These are phyloP conservation scores for Leucophora obtusa DNA, from an alignment of 2,888 invertebrate species.

Conservation along the genomic window DNA sequence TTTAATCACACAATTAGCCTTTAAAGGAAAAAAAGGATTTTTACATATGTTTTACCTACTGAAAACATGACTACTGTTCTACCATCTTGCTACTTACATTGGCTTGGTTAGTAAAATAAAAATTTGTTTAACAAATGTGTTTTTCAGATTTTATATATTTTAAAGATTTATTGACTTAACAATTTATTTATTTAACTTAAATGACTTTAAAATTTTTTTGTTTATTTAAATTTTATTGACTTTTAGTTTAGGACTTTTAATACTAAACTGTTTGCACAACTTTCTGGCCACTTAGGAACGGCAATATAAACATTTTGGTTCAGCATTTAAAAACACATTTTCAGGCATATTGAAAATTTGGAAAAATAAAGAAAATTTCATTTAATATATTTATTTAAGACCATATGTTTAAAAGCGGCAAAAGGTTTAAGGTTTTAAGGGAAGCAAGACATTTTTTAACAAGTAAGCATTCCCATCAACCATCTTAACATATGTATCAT, in stretches of 20 bases:
- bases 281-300: slow-evolving; percentile 44
- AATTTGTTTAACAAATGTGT: slow-evolving; percentile 54
- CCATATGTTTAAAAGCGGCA: neutral
- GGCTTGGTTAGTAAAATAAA: neutral
- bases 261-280: neutral
- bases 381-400: slow-evolving; percentile 48
- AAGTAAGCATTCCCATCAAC: too few relatives aligned
- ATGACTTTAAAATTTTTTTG: slow-evolving; percentile 10
- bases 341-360: slow-evolving; percentile 35
- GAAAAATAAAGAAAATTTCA: slow-evolving; percentile 6
- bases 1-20: slow-evolving; percentile 42
- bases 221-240: slow-evolving; percentile 30
- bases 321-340: slow-evolving; percentile 53
- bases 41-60: slow-evolving; percentile 21
- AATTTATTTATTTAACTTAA: neutral
- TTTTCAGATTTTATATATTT: slow-evolving; percentile 21
- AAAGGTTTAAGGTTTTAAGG: neutral
- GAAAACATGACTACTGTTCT: slow-evolving; percentile 37
- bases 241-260: slow-evolving; percentile 21
- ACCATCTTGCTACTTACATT: neutral
- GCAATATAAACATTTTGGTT: slow-evolving; percentile 58
- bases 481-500: too few relatives aligned
- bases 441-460: too few relatives aligned
- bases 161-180: slow-evolving; percentile 17
- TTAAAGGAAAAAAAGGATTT: neutral